Percentiles rank a stretch among this genome's conserved stretches.
Evolutionary conservation across 1,140 invertebrate genomes (phyloP).

Genomic region (Teleopsis dalmanni): DNA sequence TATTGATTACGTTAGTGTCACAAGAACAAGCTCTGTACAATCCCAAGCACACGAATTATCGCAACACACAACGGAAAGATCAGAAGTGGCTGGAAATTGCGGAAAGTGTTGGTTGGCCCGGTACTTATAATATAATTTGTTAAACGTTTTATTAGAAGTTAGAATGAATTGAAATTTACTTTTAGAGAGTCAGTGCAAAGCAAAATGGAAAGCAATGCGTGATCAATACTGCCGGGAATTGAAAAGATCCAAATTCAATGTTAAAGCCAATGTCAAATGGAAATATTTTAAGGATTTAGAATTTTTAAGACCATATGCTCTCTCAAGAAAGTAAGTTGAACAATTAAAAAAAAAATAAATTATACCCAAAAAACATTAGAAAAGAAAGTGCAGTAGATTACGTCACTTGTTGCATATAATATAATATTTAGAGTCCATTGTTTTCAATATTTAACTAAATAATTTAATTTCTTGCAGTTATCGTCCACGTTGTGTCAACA

Average conservation of each 20-base stretch:
- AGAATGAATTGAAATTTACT: background rate
- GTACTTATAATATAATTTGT: conserved; percentile 12
- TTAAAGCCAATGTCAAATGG: conserved; percentile 34
- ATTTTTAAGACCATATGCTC: conserved; percentile 34
- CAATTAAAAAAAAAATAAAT: background rate
- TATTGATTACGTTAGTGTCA: conserved; percentile 34
- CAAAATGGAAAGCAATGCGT: conserved; percentile 39
- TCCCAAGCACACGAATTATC: conserved; percentile 34
- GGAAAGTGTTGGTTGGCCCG: conserved; percentile 30
- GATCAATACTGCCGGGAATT: conserved; percentile 40
- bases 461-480: conserved; percentile 23
- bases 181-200: conserved; percentile 32
- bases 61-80: conserved; percentile 34
- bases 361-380: background rate
- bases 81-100: conserved; percentile 37
- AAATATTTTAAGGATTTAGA: conserved; percentile 40
- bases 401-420: too few species aligned
- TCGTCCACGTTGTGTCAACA: conserved; percentile 20
- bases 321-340: conserved; percentile 31
- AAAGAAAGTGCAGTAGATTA: too few species aligned
- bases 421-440: too few species aligned
- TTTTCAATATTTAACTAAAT: too few species aligned
- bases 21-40: conserved; percentile 37
- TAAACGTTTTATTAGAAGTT: background rate
- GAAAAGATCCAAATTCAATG: conserved; percentile 32